Percentiles rank a stretch among this genome's conserved stretches.
These are phyloP conservation scores for Aporophyla nigra DNA, from an alignment of 2,888 invertebrate species.

Conservation along the genomic window DNA sequence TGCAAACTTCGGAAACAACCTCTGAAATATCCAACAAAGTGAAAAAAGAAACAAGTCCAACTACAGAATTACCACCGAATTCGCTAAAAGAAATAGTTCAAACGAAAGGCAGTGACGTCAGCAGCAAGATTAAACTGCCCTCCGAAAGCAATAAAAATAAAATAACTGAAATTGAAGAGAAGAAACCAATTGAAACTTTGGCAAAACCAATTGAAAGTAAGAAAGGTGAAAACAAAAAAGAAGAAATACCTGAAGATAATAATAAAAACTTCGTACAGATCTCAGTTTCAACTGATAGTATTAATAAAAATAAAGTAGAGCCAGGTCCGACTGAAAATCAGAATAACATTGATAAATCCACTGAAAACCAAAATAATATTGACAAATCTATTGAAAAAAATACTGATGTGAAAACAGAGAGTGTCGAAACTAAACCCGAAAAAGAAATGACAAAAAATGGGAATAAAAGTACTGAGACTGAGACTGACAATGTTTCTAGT, in stretches of 20 bases:
- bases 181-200: constrained; percentile 41
- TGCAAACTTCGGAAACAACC: constrained; percentile 47
- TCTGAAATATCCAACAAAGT: constrained; percentile 57
- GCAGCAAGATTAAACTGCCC: constrained; percentile 17
- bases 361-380: constrained; percentile 37
- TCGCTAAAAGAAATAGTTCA: background rate
- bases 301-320: constrained; percentile 51
- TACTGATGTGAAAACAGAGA: constrained; percentile 22
- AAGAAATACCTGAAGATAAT: constrained; percentile 52
- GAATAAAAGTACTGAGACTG: constrained; percentile 37
- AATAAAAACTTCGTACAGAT: constrained; percentile 69
- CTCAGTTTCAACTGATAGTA: constrained; percentile 58
- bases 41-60: constrained; percentile 56
- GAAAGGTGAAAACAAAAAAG: constrained; percentile 48
- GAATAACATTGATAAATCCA: constrained; percentile 20
- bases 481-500: constrained; percentile 26
- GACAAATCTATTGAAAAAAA: constrained; percentile 26
- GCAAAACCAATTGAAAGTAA: constrained; percentile 12
- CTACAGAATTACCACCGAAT: constrained; percentile 48
- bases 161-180: constrained; percentile 37
- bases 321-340: constrained; percentile 33
- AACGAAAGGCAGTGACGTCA: constrained; percentile 13
- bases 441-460: constrained; percentile 48
- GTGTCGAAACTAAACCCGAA: constrained; percentile 14
- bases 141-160: constrained; percentile 48